Conservation (phyloP, 1,140 invertebrate genomes). For the Bombus fervidus region DNA sequence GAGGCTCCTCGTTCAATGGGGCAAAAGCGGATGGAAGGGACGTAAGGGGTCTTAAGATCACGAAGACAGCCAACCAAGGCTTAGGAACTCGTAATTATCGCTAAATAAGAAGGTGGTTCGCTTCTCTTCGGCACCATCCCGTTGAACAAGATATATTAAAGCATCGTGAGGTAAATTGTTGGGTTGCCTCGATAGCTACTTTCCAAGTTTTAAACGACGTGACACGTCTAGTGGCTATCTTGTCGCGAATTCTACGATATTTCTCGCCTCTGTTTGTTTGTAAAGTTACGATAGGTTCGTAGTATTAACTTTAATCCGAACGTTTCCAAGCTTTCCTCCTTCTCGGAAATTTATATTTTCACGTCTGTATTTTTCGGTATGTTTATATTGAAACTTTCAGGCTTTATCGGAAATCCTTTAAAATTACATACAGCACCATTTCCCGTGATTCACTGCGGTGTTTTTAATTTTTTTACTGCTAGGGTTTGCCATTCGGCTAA, state of each 20-base stretch:
- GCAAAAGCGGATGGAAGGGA: slow-evolving; percentile 33
- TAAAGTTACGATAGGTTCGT: neutral
- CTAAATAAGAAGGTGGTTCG: slow-evolving; percentile 64
- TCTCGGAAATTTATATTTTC: neutral
- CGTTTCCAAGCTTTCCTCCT: neutral
- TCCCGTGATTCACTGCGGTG: neutral
- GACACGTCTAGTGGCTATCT: slow-evolving; percentile 9
- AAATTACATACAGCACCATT: slow-evolving; percentile 12
- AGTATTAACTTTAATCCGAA: neutral
- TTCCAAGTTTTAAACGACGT: slow-evolving; percentile 60
- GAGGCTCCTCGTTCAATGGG: slow-evolving; percentile 39
- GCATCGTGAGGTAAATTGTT: slow-evolving; percentile 25
- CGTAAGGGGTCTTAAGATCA: slow-evolving; percentile 23
- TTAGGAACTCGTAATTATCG: slow-evolving; percentile 67
- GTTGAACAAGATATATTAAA: slow-evolving; percentile 50
- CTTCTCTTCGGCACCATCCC: neutral
- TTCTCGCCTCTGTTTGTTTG: neutral
- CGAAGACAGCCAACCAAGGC: slow-evolving; percentile 4
- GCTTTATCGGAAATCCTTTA: slow-evolving; percentile 13
- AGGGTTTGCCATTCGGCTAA: neutral
- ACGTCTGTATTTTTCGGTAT: neutral
- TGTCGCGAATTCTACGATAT: neutral
- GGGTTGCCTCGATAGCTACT: slow-evolving; percentile 29
- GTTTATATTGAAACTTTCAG: neutral
- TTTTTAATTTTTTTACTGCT: slow-evolving; percentile 18